Evolutionary conservation across 2,888 invertebrate genomes (phyloP).

Genomic region (Lucinisca nassula): DNA sequence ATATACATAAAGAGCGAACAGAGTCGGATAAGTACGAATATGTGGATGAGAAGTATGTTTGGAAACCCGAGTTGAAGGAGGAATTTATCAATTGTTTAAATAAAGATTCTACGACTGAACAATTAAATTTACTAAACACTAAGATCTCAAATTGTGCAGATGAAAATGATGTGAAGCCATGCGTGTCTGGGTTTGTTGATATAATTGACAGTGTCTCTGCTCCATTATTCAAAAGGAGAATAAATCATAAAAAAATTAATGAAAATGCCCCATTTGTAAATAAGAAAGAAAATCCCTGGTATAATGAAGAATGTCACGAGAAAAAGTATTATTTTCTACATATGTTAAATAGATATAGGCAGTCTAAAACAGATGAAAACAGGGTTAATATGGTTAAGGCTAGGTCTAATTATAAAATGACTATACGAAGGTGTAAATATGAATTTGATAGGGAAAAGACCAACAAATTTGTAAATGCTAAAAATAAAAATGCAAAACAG

Average conservation of each 20-base stretch:
- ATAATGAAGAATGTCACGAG: constrained; percentile 21
- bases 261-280: neutral
- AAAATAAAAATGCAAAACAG: constrained; percentile 25
- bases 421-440: neutral
- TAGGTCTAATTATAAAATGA: constrained; percentile 15
- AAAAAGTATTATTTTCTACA: neutral
- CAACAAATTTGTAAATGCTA: neutral
- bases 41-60: neutral
- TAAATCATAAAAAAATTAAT: neutral
- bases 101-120: neutral
- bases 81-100: neutral
- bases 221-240: neutral
- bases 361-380: neutral
- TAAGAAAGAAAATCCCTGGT: constrained; percentile 1
- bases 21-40: neutral
- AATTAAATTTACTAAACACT: too few relatives aligned
- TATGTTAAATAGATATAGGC: neutral
- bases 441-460: neutral
- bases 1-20: neutral
- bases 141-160: neutral
- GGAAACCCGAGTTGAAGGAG: too few relatives aligned
- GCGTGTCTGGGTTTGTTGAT: neutral
- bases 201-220: constrained; percentile 8
- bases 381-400: neutral
- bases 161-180: neutral